phyloP scores from a whole-genome alignment of 2,113 vertebrate genomes.

The Gallinago media region DNA sequence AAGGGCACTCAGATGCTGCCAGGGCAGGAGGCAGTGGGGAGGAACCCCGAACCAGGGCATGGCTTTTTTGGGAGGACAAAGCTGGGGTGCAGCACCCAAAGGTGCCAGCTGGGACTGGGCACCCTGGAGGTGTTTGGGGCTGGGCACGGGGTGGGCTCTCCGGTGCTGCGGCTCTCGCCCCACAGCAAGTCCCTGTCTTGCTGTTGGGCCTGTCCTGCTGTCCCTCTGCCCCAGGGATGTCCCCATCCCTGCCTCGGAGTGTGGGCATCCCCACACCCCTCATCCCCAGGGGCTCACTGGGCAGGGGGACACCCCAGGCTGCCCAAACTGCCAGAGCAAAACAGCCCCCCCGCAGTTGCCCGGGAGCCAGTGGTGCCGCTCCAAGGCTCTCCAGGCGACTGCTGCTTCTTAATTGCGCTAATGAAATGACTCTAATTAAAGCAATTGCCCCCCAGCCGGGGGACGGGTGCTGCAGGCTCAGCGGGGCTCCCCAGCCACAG shows the following conservation, averaged over 20 bases:
- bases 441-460: constrained; percentile 36
- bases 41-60: not conserved
- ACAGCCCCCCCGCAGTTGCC: not conserved
- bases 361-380: not conserved
- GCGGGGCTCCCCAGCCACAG: not conserved
- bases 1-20: not conserved
- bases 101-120: not conserved
- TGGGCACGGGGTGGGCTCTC: not conserved
- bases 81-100: not conserved
- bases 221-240: not conserved
- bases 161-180: not conserved
- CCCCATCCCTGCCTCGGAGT: not conserved
- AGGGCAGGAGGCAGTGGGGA: not conserved
- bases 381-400: constrained; percentile 11
- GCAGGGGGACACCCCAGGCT: not conserved
- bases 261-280: not conserved
- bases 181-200: rapidly evolving
- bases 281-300: not conserved
- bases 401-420: constrained; percentile 60
- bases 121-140: not conserved
- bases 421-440: constrained; percentile 70
- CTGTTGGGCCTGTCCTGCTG: not conserved
- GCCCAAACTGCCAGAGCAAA: rapidly evolving
- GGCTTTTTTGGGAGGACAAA: not conserved
- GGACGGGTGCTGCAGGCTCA: not conserved